Evolutionary conservation across 2,113 vertebrate species (phyloP).

Genomic region (Callionymus lyra): DNA sequence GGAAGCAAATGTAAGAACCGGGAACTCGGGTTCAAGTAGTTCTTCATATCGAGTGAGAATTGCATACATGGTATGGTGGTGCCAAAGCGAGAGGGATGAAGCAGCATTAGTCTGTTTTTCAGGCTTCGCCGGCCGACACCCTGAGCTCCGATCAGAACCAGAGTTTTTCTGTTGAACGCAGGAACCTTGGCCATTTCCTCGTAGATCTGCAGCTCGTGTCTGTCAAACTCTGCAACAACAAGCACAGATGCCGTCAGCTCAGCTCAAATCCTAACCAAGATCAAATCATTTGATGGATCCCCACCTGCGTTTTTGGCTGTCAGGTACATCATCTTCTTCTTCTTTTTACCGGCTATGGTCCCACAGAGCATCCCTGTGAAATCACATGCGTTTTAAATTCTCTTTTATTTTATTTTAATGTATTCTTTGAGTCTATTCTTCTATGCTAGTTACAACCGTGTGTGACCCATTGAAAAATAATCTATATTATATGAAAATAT

Average conservation of each 20-base stretch:
- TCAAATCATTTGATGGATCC: too few species aligned
- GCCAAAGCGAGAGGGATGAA: slow-evolving; percentile 85
- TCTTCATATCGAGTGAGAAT: neutral
- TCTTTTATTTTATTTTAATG: neutral
- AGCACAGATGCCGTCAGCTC: slow-evolving; percentile 2
- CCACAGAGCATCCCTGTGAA: slow-evolving; percentile 86
- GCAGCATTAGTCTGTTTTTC: slow-evolving; percentile 90
- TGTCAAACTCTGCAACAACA: slow-evolving; percentile 88
- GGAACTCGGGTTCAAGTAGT: neutral
- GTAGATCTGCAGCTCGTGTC: slow-evolving; percentile 96
- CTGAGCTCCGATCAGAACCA: slow-evolving; percentile 94
- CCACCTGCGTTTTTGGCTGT: slow-evolving; percentile 94
- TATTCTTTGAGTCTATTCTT: too few species aligned
- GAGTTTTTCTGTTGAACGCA: slow-evolving; percentile 91
- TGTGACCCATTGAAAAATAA: neutral
- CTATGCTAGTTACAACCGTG: neutral
- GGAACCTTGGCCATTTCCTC: slow-evolving; percentile 96
- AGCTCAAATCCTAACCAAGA: neutral
- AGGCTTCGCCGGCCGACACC: slow-evolving; percentile 93
- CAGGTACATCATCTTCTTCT: slow-evolving; percentile 99
- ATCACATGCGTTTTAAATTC: neutral
- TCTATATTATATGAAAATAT: too few species aligned
- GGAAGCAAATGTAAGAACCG: neutral
- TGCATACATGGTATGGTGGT: slow-evolving; percentile 87
- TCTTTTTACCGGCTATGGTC: slow-evolving; percentile 89